These are phyloP conservation scores for Tylochromis polylepis DNA, from an alignment of 2,113 vertebrate species.

Conservation along the genomic window DNA sequence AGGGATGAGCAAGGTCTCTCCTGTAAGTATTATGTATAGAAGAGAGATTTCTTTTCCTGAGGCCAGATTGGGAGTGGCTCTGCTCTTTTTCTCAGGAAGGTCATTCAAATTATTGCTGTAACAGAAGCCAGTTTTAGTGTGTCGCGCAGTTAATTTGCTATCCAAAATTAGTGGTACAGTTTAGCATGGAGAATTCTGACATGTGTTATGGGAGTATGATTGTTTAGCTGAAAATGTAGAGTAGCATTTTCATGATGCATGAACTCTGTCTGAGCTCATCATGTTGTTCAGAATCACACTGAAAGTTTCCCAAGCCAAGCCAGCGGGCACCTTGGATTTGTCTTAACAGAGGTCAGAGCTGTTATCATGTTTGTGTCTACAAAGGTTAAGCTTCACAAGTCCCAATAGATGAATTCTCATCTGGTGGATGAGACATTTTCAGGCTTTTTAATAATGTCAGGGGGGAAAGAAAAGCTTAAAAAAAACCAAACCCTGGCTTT, in stretches of 20 bases:
- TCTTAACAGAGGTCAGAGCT: background rate
- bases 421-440: background rate
- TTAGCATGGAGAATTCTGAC: background rate
- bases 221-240: background rate
- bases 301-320: background rate
- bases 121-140: background rate
- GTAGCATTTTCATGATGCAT: background rate
- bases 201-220: background rate
- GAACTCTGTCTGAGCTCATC: background rate
- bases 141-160: background rate
- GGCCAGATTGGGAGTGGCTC: background rate
- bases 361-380: background rate
- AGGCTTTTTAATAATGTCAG: background rate
- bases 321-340: background rate
- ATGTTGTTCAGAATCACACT: background rate
- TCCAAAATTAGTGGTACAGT: background rate
- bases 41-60: background rate
- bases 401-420: background rate
- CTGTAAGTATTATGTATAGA: background rate
- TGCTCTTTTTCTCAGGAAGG: background rate
- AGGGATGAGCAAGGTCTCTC: background rate
- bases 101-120: background rate
- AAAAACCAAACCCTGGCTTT: background rate
- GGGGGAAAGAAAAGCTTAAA: background rate
- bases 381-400: background rate